Conservation (phyloP, 2,888 invertebrate species). For the Mimachlamys varia region DNA sequence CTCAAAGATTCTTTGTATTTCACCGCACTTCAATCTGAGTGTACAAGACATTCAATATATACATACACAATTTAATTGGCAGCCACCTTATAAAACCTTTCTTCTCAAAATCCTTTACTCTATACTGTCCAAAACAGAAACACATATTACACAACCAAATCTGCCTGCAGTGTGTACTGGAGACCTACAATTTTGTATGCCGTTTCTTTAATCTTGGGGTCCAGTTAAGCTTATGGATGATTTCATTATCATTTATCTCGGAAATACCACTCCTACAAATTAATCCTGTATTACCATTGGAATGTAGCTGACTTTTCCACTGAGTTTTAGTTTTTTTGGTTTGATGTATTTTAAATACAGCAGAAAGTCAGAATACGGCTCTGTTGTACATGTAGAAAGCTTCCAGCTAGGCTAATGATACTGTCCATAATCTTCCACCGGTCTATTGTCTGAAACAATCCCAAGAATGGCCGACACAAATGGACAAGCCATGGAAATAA, state of each 20-base stretch:
- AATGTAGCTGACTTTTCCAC: not conserved
- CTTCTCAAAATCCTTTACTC: not conserved
- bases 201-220: not conserved
- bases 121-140: not conserved
- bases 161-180: not conserved
- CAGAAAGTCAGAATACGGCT: not conserved
- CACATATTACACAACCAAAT: not conserved
- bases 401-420: not conserved
- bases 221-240: not conserved
- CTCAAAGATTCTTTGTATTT: not conserved
- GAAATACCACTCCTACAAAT: not conserved
- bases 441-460: constrained; percentile 2
- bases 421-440: not conserved
- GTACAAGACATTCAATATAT: not conserved
- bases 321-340: not conserved
- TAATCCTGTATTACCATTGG: not conserved
- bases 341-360: constrained; percentile 22
- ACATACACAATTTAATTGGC: constrained; percentile 22
- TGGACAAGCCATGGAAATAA: not conserved
- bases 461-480: not conserved
- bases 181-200: not conserved
- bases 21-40: not conserved
- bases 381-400: not conserved
- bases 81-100: not conserved
- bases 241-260: not conserved